These are phyloP conservation scores for Misgurnus anguillicaudatus DNA, from an alignment of 2,113 vertebrate genomes.

Conservation along the genomic window DNA sequence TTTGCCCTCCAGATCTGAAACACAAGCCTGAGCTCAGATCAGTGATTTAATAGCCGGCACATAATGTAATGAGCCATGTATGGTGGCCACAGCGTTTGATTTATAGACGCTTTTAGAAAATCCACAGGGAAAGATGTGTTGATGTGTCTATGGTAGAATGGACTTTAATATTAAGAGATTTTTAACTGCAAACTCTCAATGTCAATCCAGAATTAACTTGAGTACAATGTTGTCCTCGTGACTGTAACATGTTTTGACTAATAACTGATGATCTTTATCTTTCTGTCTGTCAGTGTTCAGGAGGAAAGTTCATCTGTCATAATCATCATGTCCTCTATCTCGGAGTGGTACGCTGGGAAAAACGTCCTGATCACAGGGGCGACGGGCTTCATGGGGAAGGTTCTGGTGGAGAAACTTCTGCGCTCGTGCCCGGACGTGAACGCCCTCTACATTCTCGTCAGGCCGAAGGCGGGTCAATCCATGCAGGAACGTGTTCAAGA, in stretches of 20 bases:
- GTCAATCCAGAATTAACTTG: too few species aligned
- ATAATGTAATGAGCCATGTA: too few species aligned
- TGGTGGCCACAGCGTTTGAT: too few species aligned
- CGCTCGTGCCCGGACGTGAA: conserved; percentile 86
- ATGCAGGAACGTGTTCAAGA: conserved; percentile 85
- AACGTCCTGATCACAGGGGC: conserved; percentile 89
- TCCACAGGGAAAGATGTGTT: too few species aligned
- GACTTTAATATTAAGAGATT: too few species aligned
- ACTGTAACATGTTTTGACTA: not conserved
- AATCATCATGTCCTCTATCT: conserved; percentile 79
- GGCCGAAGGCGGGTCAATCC: conserved; percentile 89
- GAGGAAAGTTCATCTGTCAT: conserved; percentile 13
- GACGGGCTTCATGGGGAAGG: conserved; percentile 96
- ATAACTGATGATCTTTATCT: not conserved
- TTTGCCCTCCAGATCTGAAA: too few species aligned
- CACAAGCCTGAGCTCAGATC: too few species aligned
- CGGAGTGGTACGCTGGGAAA: conserved; percentile 87
- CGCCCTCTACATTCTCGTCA: conserved; percentile 86
- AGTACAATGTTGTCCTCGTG: too few species aligned
- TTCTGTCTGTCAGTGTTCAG: conserved; percentile 5
- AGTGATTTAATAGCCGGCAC: too few species aligned
- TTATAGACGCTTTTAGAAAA: too few species aligned
- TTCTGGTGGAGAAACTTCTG: conserved; percentile 92
- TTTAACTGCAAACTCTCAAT: too few species aligned
- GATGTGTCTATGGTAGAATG: too few species aligned